Evolutionary conservation across 2,113 vertebrate species (phyloP), one percentile per base, ranked within the genome.

Genomic region (Archocentrus centrarchus): DNA sequence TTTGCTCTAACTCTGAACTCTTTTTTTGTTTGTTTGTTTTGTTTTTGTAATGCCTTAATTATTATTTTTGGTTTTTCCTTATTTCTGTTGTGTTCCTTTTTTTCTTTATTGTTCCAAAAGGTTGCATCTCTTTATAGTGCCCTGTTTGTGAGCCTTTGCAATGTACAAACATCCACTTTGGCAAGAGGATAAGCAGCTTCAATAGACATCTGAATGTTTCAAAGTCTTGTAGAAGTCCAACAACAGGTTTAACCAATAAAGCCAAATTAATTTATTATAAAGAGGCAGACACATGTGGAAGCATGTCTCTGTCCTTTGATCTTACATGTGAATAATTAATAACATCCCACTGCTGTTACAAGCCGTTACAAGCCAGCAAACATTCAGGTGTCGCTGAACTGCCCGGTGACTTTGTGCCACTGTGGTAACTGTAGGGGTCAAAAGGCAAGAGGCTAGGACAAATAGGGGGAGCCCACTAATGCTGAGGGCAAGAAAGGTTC

Each of bases 371-470:
- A 32, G 35, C 55, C 37, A 35, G 77, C 30, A 92, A 94, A 93
- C 94, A 95, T 96, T 96, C 94, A 95, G 92, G 87, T 96, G 94
- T 91, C 90, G 11, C 82, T 95, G 93, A 95, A 93, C 91, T 95
- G 93, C 86, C 80, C 13, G 24, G 83, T 83, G 83, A 94, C 93
- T 94, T 94, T 95, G 87, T 94, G 94, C 95, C 95, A 95, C 92
- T 81, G 93, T 95, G 94, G 92, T 94, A 80, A 91, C 89, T 95
- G 91, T 94, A 92, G 94, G 88, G 91, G 93, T 96, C 95, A 96
- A 96, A 96, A 96, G 95, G 95, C 95, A 88, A 93, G 94, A 93
- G 93, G 93, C 88, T 92, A 91, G 93, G 93, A 90, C 90, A 77
- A 90, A 78, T 78, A 91, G 91, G 91, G 91, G 92, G 93, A 93